Conservation (phyloP, 1,140 invertebrate species). For the Pachyrhynchus sulphureomaculatus region DNA sequence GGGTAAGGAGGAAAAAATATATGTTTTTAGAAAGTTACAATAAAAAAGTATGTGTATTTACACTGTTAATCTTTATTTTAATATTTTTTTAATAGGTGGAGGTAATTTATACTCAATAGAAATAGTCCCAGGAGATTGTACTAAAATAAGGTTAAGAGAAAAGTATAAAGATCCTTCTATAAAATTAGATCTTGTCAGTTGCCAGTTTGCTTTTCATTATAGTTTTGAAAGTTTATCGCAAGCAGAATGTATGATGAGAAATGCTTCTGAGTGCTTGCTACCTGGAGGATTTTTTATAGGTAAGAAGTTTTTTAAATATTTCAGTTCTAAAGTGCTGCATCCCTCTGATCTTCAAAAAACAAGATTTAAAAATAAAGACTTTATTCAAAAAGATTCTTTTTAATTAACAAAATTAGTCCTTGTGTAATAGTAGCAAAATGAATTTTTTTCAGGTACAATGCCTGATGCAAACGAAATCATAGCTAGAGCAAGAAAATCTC, state of each 20-base stretch:
- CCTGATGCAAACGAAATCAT: slow-evolving; percentile 92
- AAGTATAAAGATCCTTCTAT: slow-evolving; percentile 72
- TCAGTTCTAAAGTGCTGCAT: neutral
- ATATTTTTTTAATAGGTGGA: slow-evolving; percentile 28
- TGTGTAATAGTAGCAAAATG: too few relatives aligned
- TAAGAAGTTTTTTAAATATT: neutral
- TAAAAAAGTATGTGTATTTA: too few relatives aligned
- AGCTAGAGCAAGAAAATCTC: slow-evolving; percentile 56
- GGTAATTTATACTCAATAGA: slow-evolving; percentile 72
- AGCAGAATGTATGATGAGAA: slow-evolving; percentile 89
- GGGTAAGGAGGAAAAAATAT: too few relatives aligned
- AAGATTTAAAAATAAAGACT: neutral
- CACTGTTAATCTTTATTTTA: too few relatives aligned
- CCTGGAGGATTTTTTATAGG: slow-evolving; percentile 95
- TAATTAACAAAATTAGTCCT: too few relatives aligned
- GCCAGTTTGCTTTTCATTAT: slow-evolving; percentile 98
- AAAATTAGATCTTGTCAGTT: slow-evolving; percentile 88
- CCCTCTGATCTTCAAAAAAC: neutral
- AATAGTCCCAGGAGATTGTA: slow-evolving; percentile 90
- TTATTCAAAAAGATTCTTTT: too few relatives aligned
- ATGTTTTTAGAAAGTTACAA: too few relatives aligned
- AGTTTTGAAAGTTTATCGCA: slow-evolving; percentile 92
- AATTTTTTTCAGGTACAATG: slow-evolving; percentile 97
- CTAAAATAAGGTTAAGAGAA: slow-evolving; percentile 75
- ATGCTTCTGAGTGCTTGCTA: slow-evolving; percentile 85